These are phyloP conservation scores for Sylvilagus floridanus DNA, from an alignment of 2,797 vertebrate genomes.

Conservation along the genomic window DNA sequence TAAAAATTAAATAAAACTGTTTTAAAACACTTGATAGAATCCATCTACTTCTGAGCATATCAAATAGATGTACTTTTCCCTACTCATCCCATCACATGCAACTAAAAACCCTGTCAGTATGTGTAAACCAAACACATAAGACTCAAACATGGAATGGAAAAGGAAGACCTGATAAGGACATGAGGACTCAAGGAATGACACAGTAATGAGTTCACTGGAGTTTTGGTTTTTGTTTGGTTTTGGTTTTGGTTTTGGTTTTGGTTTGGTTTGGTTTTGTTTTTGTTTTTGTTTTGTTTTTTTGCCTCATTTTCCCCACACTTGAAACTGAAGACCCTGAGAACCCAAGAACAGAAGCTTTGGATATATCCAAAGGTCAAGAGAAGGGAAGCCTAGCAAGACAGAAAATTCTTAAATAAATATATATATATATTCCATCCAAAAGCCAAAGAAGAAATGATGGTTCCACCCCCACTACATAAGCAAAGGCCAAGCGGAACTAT, in stretches of 20 bases:
- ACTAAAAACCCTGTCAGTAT: constrained; percentile 2
- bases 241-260: too few relatives aligned
- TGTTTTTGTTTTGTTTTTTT: background rate
- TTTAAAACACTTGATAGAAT: background rate
- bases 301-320: background rate
- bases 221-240: background rate
- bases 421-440: background rate
- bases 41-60: constrained; percentile 19
- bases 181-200: background rate
- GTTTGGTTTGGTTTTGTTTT: background rate
- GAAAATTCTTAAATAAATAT: background rate
- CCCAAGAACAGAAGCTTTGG: background rate
- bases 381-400: background rate
- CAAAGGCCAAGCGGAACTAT: background rate
- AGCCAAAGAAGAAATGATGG: background rate
- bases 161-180: background rate
- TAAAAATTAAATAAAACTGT: too few relatives aligned
- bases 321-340: background rate
- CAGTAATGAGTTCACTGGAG: background rate
- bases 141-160: background rate
- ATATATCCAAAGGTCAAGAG: background rate
- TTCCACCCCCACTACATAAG: background rate
- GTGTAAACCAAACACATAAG: background rate
- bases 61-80: background rate
- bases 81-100: background rate